Percentiles rank a stretch among this genome's conserved stretches.
Evolutionary conservation across 2,797 vertebrate species (phyloP).

Genomic region (Rhynchonycteris naso): DNA sequence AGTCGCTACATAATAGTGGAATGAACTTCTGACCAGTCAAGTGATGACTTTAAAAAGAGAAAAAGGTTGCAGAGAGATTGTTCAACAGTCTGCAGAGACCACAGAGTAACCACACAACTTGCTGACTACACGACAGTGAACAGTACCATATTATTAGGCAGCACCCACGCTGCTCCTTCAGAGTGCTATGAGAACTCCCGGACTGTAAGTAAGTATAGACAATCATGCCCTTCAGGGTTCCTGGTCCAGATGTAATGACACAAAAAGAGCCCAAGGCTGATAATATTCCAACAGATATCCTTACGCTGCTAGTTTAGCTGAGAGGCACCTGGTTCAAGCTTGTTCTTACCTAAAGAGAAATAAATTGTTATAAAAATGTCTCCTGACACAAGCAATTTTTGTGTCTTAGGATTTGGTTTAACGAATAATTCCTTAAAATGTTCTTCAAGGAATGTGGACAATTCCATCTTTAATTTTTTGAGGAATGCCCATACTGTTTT

Average conservation of each 20-base stretch:
- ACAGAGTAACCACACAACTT: background rate
- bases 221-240: background rate
- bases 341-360: background rate
- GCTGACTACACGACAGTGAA: background rate
- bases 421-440: conserved; percentile 37
- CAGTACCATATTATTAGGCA: background rate
- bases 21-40: background rate
- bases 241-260: background rate
- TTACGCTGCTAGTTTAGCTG: background rate
- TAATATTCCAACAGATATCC: background rate
- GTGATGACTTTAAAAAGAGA: background rate
- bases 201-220: background rate
- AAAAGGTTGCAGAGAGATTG: background rate
- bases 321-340: background rate
- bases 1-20: background rate
- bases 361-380: background rate
- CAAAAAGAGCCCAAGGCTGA: background rate
- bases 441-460: background rate
- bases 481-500: too few species aligned
- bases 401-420: background rate
- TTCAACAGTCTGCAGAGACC: background rate
- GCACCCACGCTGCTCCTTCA: background rate
- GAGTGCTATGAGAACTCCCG: background rate
- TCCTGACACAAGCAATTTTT: background rate
- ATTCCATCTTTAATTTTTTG: too few species aligned